A percentile compares a stretch with the other conserved stretches of the same genome.
These are phyloP conservation scores for Philopotamus ludificatus DNA, from an alignment of 1,140 invertebrate species.

Conservation along the genomic window DNA sequence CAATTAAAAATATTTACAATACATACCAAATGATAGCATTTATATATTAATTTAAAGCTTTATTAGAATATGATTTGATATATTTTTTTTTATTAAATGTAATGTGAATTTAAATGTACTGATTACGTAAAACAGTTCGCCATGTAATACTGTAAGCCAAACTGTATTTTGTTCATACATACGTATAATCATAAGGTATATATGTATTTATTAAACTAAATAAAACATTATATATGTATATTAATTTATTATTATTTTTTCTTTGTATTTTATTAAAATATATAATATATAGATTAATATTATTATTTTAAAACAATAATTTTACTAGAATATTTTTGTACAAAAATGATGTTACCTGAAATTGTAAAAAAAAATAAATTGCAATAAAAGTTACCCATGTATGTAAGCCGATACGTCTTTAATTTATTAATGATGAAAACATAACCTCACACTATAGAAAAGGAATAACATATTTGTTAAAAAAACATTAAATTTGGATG, in stretches of 20 bases:
- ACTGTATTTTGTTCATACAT: neutral
- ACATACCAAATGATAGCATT: too few relatives aligned
- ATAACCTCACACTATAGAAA: too few relatives aligned
- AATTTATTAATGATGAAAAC: too few relatives aligned
- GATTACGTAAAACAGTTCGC: constrained; percentile 7
- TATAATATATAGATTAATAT: constrained; percentile 25
- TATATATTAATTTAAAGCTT: too few relatives aligned
- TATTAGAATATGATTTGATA: too few relatives aligned
- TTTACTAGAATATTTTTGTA: constrained; percentile 38
- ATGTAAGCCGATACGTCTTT: constrained; percentile 17
- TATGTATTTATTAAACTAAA: constrained; percentile 18
- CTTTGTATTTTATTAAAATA: neutral
- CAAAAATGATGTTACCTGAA: constrained; percentile 36
- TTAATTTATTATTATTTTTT: too few relatives aligned
- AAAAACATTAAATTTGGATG: too few relatives aligned
- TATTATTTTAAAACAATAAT: constrained; percentile 25
- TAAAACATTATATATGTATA: constrained; percentile 17
- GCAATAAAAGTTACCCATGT: constrained; percentile 31
- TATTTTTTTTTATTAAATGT: too few relatives aligned
- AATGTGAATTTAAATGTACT: constrained; percentile 1
- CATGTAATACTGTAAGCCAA: neutral
- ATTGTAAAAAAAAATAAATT: constrained; percentile 32
- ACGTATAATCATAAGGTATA: constrained; percentile 9
- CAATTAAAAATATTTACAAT: too few relatives aligned
- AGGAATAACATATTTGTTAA: too few relatives aligned